Percentiles rank a stretch among this genome's conserved stretches.
Conservation (phyloP, 2,113 vertebrate genomes). For the Nanger granti region DNA sequence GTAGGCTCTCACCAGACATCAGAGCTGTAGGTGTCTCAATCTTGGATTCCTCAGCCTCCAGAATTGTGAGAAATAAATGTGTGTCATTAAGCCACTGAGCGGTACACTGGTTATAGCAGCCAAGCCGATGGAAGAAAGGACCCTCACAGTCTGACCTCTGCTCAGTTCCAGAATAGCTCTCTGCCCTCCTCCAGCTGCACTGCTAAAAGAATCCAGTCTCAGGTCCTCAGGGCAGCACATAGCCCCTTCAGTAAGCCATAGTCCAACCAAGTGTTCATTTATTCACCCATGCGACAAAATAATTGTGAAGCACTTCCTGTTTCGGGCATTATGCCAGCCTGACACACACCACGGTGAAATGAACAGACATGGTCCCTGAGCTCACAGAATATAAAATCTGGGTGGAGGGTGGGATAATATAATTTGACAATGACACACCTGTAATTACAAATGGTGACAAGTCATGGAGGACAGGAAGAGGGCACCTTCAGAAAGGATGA, state of each 20-base stretch:
- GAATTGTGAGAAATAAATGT: background rate
- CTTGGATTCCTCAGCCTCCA: background rate
- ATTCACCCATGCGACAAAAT: background rate
- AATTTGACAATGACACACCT: background rate
- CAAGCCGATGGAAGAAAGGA: background rate
- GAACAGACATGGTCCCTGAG: background rate
- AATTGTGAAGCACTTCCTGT: background rate
- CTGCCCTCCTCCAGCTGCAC: background rate
- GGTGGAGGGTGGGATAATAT: too few species aligned
- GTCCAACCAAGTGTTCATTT: background rate
- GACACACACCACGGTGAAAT: rapidly evolving
- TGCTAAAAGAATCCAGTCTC: background rate
- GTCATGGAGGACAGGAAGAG: background rate
- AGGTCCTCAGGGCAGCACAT: background rate
- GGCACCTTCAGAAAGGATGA: background rate
- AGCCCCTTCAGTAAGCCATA: background rate
- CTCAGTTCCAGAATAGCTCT: background rate
- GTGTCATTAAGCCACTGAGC: background rate
- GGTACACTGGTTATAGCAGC: background rate
- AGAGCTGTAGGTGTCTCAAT: background rate
- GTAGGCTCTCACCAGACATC: background rate
- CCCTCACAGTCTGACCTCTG: background rate
- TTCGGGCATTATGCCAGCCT: too few species aligned
- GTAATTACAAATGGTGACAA: background rate
- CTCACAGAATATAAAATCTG: background rate